Conservation (phyloP, 2,113 vertebrate genomes). For the Misgurnus anguillicaudatus region DNA sequence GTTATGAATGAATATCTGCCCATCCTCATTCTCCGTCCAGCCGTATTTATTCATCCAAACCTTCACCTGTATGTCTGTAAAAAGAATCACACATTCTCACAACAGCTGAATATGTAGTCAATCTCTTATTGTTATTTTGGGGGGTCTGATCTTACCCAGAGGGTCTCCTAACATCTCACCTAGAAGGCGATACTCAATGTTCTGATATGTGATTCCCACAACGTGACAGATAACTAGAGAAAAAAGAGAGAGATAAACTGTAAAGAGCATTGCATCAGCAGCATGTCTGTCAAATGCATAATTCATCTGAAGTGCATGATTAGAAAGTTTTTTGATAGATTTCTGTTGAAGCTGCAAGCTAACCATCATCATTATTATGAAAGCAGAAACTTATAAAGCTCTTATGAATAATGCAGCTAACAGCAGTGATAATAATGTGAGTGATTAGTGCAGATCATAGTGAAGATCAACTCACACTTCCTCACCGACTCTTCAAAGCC, state of each 20-base stretch:
- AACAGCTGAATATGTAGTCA: not conserved
- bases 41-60: constrained; percentile 92
- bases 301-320: too few relatives aligned
- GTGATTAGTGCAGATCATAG: not conserved
- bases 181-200: constrained; percentile 86
- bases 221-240: constrained; percentile 90
- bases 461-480: constrained; percentile 79
- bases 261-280: too few relatives aligned
- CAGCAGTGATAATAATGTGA: too few relatives aligned
- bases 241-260: too few relatives aligned
- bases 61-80: constrained; percentile 85
- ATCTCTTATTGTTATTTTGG: too few relatives aligned
- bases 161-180: constrained; percentile 91
- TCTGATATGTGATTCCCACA: constrained; percentile 92
- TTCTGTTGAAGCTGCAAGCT: too few relatives aligned
- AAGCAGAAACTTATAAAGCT: too few relatives aligned
- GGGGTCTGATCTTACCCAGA: constrained; percentile 73
- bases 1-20: constrained; percentile 88
- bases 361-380: too few relatives aligned
- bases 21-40: constrained; percentile 83
- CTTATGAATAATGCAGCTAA: too few relatives aligned
- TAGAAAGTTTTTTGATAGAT: too few relatives aligned
- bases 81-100: not conserved
- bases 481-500: constrained; percentile 92
- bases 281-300: too few relatives aligned